These are phyloP conservation scores for Paramormyrops kingsleyae DNA, from an alignment of 2,113 vertebrate genomes.

Conservation along the genomic window DNA sequence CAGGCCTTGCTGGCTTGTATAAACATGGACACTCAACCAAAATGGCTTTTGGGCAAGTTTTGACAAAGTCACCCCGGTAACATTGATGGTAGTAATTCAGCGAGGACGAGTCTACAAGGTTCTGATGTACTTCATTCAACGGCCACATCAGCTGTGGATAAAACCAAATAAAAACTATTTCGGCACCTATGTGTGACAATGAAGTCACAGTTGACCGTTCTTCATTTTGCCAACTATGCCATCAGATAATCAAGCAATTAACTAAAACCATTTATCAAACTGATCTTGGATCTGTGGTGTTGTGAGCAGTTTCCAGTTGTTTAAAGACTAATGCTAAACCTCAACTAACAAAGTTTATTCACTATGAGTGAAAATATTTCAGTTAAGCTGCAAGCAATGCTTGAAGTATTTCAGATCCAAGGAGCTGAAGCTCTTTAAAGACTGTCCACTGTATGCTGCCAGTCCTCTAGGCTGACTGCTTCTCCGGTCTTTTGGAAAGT, in stretches of 20 bases:
- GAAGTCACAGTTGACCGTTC: background rate
- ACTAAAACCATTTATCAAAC: background rate
- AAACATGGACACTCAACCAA: background rate
- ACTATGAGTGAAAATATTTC: background rate
- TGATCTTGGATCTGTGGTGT: background rate
- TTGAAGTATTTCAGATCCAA: background rate
- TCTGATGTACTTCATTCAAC: background rate
- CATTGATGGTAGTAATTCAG: background rate
- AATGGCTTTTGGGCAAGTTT: background rate
- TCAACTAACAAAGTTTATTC: background rate
- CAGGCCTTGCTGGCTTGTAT: background rate
- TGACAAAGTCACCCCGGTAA: conserved; percentile 14
- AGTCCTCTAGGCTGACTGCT: background rate
- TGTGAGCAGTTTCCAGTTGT: background rate
- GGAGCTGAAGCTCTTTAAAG: background rate
- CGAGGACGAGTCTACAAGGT: background rate
- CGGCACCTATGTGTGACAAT: background rate
- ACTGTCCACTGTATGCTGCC: background rate
- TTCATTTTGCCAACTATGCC: background rate
- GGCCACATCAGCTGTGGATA: background rate
- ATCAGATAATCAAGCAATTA: background rate
- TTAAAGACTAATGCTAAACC: background rate
- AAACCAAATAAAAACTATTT: background rate
- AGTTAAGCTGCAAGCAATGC: background rate
- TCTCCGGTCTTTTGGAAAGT: background rate